Base-by-base conservation (phyloP, 2,888 invertebrate species). In the Listrodromus nycthemerus region DNA sequence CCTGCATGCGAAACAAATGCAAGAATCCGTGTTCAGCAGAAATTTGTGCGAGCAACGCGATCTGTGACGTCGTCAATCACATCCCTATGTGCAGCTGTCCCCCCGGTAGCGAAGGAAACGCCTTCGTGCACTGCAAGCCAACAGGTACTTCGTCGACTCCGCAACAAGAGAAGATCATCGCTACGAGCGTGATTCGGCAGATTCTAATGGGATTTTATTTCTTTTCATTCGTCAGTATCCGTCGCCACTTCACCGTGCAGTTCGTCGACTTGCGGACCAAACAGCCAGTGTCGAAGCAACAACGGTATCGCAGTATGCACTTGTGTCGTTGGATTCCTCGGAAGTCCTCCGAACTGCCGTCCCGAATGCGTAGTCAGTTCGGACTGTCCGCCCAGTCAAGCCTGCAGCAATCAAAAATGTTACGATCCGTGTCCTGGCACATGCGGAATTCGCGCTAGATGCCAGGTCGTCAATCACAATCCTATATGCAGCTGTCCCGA, bases 1-100 rank as follows among this genome's bases (percentile, higher is more conserved):
- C 97, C 2, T 98, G 98, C 89, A 94, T 97, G 13, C 95, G 96
- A 89, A 95, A 96, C 87, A 97, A 97, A 93, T 98, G 98, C 91
- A 91, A 94, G 30, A 95, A 97, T 92, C 97, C 98, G 50, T 98
- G 98, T 87, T 48, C 41, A 5, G 95, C 95, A 45, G 95, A 95
- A 80, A 95, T 95, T 71, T 97, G 96, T 89, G 97, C 96, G 94
- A 94, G 90, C 5, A 95, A 96, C 90, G 95, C 96, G 0, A 93
- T 95, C 58, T 96, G 96, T 87, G 94, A 95, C 89, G 96, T 96
- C 45, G 94, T 96, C 10, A 94, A 94, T 85, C 94, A 94, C 52
- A 92, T 94, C 67, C 93, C 94, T 2, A 93, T 93, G 80, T 93
- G 94, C 84, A 96, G 95, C 92, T 97, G 97, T 92, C 94, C 95